phyloP scores from a whole-genome alignment of 2,888 invertebrate genomes.

The Chrysodeixis includens region DNA sequence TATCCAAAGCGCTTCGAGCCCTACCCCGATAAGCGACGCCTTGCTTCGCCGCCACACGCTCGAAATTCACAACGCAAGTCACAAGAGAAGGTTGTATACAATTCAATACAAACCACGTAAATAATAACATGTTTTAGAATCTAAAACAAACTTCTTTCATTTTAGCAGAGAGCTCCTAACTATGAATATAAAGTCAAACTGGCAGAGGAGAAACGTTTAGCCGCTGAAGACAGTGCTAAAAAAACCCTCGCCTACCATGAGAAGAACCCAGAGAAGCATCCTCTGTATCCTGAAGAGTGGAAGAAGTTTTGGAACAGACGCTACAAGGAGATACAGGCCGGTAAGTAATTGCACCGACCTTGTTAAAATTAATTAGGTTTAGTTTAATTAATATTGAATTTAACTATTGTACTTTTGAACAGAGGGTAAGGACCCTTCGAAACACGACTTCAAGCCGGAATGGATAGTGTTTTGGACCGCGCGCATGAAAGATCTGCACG shows the following conservation, averaged over 20 bases:
- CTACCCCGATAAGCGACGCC: constrained; percentile 58
- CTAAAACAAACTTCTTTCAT: not conserved
- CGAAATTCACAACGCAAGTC: constrained; percentile 36
- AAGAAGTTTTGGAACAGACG: constrained; percentile 96
- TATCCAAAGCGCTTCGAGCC: constrained; percentile 63
- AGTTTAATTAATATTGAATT: not conserved
- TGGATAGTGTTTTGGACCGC: constrained; percentile 96
- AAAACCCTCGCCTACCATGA: constrained; percentile 93
- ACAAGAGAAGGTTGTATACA: constrained; percentile 34
- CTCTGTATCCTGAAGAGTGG: constrained; percentile 96
- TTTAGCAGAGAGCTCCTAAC: constrained; percentile 65
- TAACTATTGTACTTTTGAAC: constrained; percentile 17
- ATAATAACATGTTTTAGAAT: too few relatives aligned
- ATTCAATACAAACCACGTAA: not conserved
- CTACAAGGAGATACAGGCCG: constrained; percentile 93
- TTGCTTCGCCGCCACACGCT: constrained; percentile 40
- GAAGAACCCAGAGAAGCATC: constrained; percentile 96
- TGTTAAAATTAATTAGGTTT: too few relatives aligned
- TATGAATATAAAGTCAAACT: constrained; percentile 87
- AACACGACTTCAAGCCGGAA: constrained; percentile 96
- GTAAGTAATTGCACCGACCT: constrained; percentile 63
- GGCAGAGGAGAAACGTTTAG: constrained; percentile 81
- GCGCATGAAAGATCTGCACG: constrained; percentile 94
- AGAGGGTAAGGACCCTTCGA: constrained; percentile 93
- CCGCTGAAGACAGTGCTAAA: constrained; percentile 89